These are phyloP conservation scores for Cheilosia vernalis DNA, from an alignment of 2,888 invertebrate species.

Conservation along the genomic window DNA sequence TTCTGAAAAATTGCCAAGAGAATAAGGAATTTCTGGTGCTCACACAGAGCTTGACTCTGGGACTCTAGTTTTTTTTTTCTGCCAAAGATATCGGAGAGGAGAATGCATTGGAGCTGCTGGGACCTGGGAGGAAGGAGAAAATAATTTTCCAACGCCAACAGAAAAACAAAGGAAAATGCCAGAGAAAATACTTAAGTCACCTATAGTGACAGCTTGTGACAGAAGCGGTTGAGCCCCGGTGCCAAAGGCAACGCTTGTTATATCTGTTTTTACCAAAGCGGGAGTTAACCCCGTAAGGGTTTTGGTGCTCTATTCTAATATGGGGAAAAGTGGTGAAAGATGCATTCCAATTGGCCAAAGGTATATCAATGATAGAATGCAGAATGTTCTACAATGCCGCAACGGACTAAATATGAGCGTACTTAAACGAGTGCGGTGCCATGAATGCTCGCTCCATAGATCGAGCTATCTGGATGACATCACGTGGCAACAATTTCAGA, in stretches of 20 bases:
- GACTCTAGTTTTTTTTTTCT: conserved; percentile 14
- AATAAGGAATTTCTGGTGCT: conserved; percentile 75
- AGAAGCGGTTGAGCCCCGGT: conserved; percentile 63
- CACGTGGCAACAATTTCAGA: not conserved
- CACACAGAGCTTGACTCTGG: conserved; percentile 43
- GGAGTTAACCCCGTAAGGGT: conserved; percentile 44
- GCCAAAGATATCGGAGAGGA: not conserved
- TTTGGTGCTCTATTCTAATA: conserved; percentile 37
- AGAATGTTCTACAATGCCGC: not conserved
- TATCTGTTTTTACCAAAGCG: conserved; percentile 63
- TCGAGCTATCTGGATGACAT: not conserved
- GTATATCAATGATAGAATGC: conserved; percentile 1
- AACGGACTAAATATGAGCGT: not conserved
- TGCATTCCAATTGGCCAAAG: conserved; percentile 10
- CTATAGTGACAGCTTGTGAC: conserved; percentile 69
- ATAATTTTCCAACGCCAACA: conserved; percentile 56
- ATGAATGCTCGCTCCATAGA: not conserved
- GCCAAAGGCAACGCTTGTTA: conserved; percentile 51
- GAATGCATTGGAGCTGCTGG: not conserved
- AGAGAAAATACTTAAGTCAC: conserved; percentile 70
- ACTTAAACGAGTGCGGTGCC: not conserved
- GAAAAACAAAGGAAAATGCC: conserved; percentile 37
- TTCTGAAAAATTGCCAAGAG: conserved; percentile 74
- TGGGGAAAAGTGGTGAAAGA: conserved; percentile 28
- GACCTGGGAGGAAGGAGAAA: conserved; percentile 6